Evolutionary conservation across 2,888 invertebrate genomes (phyloP), one percentile per base, ranked within the genome.

Genomic region (Prosapia bicincta): DNA sequence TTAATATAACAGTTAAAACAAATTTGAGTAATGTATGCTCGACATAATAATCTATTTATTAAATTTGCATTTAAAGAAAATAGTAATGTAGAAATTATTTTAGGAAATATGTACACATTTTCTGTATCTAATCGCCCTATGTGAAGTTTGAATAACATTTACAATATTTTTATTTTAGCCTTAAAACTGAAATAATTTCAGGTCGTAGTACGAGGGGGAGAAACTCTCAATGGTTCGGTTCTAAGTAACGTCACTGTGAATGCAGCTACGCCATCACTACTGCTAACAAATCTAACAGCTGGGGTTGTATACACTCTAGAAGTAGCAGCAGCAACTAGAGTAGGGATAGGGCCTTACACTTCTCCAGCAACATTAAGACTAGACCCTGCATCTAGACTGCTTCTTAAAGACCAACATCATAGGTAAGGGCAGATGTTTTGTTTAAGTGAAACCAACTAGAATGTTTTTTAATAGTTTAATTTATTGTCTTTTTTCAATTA

Each of bases 281-380:
- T 94, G 66, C 87, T 97, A 83, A 92, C 92, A 78, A 95, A 95
- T 86, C 88, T 97, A 81, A 92, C 92, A 66, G 90, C 92, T 69
- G 94, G 93, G 80, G 90, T 93, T 79, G 91, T 93, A 79, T 97
- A 97, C 85, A 91, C 91, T 26, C 92, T 97, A 10, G 90, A 92
- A 85, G 92, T 96, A 72, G 94, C 95, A 26, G 96, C 96, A 23
- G 90, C 90, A 80, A 97, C 95, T 54, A 88, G 90, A 79, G 91
- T 92, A 23, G 97, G 97, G 30, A 85, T 91, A 67, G 97, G 97
- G 1, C 93, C 93, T 5, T 94, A 90, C 81, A 93, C 93, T 82
- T 87, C 90, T 80, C 92, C 94, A 78, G 92, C 91, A 15, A 88
- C 88, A 38, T 82, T 91, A 75, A 85, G 90, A 26, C 83, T 91